A percentile compares a stretch with the other conserved stretches of the same genome.
phyloP scores from a whole-genome alignment of 2,113 vertebrate species.

The Tamias sibiricus region DNA sequence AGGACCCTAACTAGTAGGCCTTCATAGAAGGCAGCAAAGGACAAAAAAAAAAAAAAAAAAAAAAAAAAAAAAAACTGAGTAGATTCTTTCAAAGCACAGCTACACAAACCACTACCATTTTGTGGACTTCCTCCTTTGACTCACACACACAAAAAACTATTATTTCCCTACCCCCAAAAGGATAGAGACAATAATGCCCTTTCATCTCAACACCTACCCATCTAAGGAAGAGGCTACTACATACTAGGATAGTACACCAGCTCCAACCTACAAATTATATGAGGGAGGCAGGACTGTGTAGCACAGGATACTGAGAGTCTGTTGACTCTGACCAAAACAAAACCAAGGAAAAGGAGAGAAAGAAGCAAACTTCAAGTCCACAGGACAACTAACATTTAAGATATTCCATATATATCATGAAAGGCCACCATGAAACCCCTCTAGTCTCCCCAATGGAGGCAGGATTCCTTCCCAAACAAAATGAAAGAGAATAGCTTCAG shows the following conservation, averaged over 20 bases:
- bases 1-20: conserved; percentile 23
- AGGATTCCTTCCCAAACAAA: conserved; percentile 46
- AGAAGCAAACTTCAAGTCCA: conserved; percentile 52
- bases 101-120: conserved; percentile 16
- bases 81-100: conserved; percentile 44
- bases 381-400: conserved; percentile 33
- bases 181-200: conserved; percentile 41
- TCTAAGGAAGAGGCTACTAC: conserved; percentile 35
- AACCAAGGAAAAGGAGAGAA: conserved; percentile 48
- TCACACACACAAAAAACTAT: conserved; percentile 61
- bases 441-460: background rate
- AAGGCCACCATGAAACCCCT: conserved; percentile 25
- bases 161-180: background rate
- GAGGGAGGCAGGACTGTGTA: conserved; percentile 2
- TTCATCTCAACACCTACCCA: conserved; percentile 36
- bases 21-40: conserved; percentile 42
- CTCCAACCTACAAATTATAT: conserved; percentile 35
- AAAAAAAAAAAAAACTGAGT: conserved; percentile 2
- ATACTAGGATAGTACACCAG: background rate
- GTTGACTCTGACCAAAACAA: conserved; percentile 20
- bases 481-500: conserved; percentile 48
- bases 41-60: background rate
- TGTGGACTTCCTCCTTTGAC: conserved; percentile 53
- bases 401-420: background rate
- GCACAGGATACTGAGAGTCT: background rate